These are phyloP conservation scores for Mormyrus proboscirostris DNA, from an alignment of 2,797 vertebrate species.

Conservation along the genomic window DNA sequence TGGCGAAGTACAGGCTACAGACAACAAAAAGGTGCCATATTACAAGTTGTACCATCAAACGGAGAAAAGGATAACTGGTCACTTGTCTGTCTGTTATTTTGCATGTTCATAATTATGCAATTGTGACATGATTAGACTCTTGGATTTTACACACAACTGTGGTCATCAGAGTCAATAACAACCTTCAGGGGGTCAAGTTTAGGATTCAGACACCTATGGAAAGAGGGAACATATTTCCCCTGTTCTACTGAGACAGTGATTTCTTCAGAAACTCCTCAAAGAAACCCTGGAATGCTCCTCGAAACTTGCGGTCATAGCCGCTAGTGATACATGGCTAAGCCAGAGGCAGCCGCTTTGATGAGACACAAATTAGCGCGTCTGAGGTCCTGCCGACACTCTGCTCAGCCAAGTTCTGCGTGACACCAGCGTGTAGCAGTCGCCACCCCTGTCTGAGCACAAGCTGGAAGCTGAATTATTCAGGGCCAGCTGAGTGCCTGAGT, in stretches of 20 bases:
- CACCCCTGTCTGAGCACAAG: neutral
- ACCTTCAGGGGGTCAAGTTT: neutral
- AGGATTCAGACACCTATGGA: neutral
- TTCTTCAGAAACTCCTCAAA: neutral
- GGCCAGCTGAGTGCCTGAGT: neutral
- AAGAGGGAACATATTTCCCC: neutral
- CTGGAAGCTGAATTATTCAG: constrained; percentile 20
- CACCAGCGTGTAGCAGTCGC: neutral
- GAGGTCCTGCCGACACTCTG: neutral
- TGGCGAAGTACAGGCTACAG: neutral
- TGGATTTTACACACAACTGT: neutral
- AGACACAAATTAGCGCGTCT: neutral
- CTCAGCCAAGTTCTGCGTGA: neutral
- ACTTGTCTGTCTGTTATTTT: neutral
- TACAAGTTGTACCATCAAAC: neutral
- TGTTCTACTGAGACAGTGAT: neutral
- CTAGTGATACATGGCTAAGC: too few species aligned
- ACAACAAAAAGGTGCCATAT: neutral
- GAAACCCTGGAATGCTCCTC: neutral
- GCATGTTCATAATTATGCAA: neutral
- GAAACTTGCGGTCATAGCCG: neutral
- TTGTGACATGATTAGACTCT: neutral
- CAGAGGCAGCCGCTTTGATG: neutral
- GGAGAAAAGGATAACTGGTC: neutral
- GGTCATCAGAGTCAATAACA: neutral